Conservation (phyloP, 2,113 vertebrate species). For the Saguinus midas region DNA sequence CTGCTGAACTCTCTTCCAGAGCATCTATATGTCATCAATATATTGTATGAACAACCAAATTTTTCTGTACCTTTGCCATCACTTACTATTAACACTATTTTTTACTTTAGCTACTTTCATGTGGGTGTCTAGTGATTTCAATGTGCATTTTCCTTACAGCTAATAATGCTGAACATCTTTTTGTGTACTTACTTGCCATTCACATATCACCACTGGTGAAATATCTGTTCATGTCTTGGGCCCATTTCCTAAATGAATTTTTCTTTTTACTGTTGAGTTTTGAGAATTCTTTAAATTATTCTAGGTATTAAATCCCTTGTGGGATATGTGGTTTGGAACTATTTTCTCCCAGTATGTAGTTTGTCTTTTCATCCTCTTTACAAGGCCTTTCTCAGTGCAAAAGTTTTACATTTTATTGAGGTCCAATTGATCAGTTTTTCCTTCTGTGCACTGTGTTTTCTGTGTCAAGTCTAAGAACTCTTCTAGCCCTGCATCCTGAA, state of each 20-base stretch:
- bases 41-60: not conserved
- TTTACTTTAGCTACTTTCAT: not conserved
- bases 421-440: too few species aligned
- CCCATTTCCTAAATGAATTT: too few species aligned
- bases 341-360: not conserved
- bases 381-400: too few species aligned
- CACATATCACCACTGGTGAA: not conserved
- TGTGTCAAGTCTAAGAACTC: too few species aligned
- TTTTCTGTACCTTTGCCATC: not conserved
- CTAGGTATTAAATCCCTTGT: not conserved
- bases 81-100: not conserved
- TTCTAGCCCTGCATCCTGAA: not conserved
- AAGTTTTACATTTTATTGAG: too few species aligned
- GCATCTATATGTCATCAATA: not conserved
- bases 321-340: not conserved
- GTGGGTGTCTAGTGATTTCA: not conserved
- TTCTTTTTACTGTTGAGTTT: too few species aligned
- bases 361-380: not conserved
- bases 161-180: not conserved
- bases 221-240: too few species aligned
- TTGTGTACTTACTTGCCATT: not conserved
- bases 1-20: too few species aligned
- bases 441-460: too few species aligned
- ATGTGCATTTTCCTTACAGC: too few species aligned
- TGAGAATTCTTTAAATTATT: not conserved